A percentile compares a stretch with the other conserved stretches of the same genome.
Conservation (phyloP, 37 sponge, comb jelly and placozoan genomes). For the Cladorhizidae sp. region DNA sequence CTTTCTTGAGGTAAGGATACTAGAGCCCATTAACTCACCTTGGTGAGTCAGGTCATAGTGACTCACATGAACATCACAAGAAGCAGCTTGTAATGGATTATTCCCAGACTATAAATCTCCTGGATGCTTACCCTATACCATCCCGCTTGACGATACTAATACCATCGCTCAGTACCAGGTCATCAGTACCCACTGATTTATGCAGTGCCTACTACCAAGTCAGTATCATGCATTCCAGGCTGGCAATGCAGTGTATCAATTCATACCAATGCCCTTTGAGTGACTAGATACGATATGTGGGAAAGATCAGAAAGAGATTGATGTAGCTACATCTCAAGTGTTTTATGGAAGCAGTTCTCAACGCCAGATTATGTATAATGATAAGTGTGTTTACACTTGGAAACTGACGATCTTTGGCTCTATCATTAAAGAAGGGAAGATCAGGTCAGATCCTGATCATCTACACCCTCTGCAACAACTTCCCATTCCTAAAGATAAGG, state of each 20-base stretch:
- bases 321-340: neutral
- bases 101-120: slow-evolving; percentile 20
- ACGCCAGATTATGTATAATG: neutral
- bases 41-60: slow-evolving; percentile 14
- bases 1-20: neutral
- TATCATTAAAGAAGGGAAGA: neutral
- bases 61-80: slow-evolving; percentile 13
- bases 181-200: slow-evolving; percentile 9
- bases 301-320: neutral
- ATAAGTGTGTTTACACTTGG: slow-evolving; percentile 4
- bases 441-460: slow-evolving; percentile 14
- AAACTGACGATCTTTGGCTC: neutral
- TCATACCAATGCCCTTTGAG: slow-evolving; percentile 21
- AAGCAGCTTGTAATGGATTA: slow-evolving; percentile 10
- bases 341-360: neutral
- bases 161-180: slow-evolving; percentile 17
- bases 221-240: slow-evolving; percentile 15
- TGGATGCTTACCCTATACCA: slow-evolving; percentile 8
- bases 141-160: slow-evolving; percentile 17
- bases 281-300: slow-evolving; percentile 12
- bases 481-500: neutral
- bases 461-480: slow-evolving; percentile 1
- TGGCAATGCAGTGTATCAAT: slow-evolving; percentile 26
- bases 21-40: slow-evolving; percentile 15
- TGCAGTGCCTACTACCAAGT: slow-evolving; percentile 24